phyloP scores from a whole-genome alignment of 2,113 vertebrate genomes.

The Coreoperca whiteheadi region DNA sequence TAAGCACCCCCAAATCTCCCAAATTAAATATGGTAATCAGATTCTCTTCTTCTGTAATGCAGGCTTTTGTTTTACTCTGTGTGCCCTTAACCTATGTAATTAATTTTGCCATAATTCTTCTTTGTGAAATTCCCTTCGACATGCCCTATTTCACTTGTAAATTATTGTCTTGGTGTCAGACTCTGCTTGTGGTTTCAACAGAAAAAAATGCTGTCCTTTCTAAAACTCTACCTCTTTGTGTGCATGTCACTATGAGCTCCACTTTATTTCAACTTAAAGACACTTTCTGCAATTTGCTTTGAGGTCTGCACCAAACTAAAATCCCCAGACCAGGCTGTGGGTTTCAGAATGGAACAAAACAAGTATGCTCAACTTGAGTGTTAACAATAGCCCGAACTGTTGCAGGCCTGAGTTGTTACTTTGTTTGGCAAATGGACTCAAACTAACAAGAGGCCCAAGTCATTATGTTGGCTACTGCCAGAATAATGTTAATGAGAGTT shows the following conservation, averaged over 20 bases:
- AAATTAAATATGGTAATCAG: slow-evolving; percentile 77
- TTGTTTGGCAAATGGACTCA: slow-evolving; percentile 34
- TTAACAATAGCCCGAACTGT: slow-evolving; percentile 22
- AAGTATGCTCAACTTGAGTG: slow-evolving; percentile 6
- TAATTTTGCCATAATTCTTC: slow-evolving; percentile 63
- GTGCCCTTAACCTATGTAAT: slow-evolving; percentile 71
- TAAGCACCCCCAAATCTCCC: slow-evolving; percentile 56
- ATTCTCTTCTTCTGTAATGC: slow-evolving; percentile 61
- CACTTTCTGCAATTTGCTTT: slow-evolving; percentile 15
- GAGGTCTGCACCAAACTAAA: not conserved
- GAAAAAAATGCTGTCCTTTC: slow-evolving; percentile 16
- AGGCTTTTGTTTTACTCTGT: slow-evolving; percentile 71
- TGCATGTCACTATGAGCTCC: slow-evolving; percentile 4
- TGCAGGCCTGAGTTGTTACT: slow-evolving; percentile 45
- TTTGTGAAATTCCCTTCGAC: slow-evolving; percentile 58
- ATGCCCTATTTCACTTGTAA: slow-evolving; percentile 67
- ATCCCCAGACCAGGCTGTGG: slow-evolving; percentile 9
- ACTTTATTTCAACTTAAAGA: not conserved
- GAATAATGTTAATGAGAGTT: slow-evolving; percentile 56
- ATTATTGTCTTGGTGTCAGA: slow-evolving; percentile 59
- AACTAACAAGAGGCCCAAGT: slow-evolving; percentile 58
- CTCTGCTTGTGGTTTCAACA: slow-evolving; percentile 16
- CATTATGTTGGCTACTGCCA: slow-evolving; percentile 42
- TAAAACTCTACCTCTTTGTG: not conserved
- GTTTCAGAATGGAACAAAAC: slow-evolving; percentile 21